phyloP scores from a whole-genome alignment of 2,113 vertebrate genomes.

The Megatriorchis doriae region DNA sequence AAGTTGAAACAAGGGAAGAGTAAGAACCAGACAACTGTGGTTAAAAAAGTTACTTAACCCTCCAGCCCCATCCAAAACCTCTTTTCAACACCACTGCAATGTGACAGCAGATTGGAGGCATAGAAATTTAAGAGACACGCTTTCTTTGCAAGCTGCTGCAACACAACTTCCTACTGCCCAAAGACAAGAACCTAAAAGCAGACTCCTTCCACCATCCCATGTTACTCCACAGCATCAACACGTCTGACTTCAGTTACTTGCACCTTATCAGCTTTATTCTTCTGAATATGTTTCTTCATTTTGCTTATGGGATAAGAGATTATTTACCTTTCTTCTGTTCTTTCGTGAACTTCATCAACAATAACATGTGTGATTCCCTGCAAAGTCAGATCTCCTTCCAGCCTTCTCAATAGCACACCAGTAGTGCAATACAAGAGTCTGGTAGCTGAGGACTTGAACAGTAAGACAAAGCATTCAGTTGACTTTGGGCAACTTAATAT shows the following conservation, averaged over 20 bases:
- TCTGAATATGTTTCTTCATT: not conserved
- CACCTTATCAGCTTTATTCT: not conserved
- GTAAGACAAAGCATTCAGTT: not conserved
- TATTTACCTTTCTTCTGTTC: constrained; percentile 93
- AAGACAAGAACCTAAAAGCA: not conserved
- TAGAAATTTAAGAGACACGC: not conserved
- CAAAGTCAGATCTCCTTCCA: constrained; percentile 86
- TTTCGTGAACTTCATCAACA: constrained; percentile 96
- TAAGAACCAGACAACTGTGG: not conserved
- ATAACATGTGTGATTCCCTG: constrained; percentile 87
- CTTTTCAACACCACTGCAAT: not conserved
- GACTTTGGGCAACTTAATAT: not conserved
- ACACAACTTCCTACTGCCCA: not conserved
- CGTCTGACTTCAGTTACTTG: not conserved
- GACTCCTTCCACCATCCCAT: not conserved
- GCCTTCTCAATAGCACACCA: constrained; percentile 88
- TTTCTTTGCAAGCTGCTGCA: not conserved
- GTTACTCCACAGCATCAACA: not conserved
- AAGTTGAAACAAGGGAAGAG: not conserved
- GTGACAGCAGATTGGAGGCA: not conserved
- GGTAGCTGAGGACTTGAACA: constrained; percentile 83
- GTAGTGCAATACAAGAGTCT: constrained; percentile 95
- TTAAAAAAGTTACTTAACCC: not conserved
- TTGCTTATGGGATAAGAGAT: not conserved
- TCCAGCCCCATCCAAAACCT: not conserved